Evolutionary conservation across 2,888 invertebrate genomes (phyloP), one percentile per base, ranked within the genome.

Genomic region (Tenthredo mesomela): DNA sequence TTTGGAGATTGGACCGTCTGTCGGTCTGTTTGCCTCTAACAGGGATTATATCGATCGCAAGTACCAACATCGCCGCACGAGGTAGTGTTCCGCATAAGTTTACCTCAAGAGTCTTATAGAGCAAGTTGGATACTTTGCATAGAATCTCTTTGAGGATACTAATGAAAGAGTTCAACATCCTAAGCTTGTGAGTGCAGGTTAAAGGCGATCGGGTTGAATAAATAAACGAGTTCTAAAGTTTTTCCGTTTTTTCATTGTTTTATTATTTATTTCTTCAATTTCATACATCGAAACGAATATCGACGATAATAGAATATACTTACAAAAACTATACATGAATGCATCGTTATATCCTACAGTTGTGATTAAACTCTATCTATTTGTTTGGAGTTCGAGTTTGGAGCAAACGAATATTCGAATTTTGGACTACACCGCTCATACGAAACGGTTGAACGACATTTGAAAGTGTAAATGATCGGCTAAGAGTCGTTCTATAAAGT

Each of bases 11-110:
- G 40, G 40, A 73, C 43, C 73, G 43, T 47, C 73, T 40, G 43
- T 43, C 25, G 73, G 73, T 73, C 40, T 25, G 43, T 25, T 6
- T 10, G 2, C 18, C n/a, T 40, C 71, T 10, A n/a, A 18, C 9
- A 18, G 7, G 43, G 73, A 40, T 43, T 43, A 43, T 73, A 73
- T 73, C 73, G 73, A 73, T 73, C 43, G 73, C 73, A 25, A 40
- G 40, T 40, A 40, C 29, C 40, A 18, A 37, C 40, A 71, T 37
- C 70, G n/a, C 54, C n/a, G n/a, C 67, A 15, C 40, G 21, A 33
- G 67, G 18, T 33, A 67, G 33, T 67, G 67, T 29, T 7, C 21
- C 33, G 10, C 21, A 6, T 21, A 25, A 73, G 40, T 43, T 73
- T 73, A 73, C 40, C 73, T 4, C 40, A 47, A 43, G 71, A 71